phyloP scores from a whole-genome alignment of 2,113 vertebrate species.

The Gambusia holbrooki region DNA sequence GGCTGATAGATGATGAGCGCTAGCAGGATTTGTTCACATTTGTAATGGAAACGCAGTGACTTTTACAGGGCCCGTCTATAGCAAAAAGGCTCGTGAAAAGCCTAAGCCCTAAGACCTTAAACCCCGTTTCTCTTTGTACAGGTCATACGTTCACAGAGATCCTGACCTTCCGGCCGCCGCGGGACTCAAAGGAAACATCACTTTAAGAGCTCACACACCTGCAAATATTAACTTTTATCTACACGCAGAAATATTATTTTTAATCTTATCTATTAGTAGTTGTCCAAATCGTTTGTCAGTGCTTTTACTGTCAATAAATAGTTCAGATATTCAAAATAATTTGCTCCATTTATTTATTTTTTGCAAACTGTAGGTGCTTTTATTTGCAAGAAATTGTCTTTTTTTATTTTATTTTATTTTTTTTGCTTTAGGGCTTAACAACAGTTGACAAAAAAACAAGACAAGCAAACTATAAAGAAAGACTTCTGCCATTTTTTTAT shows the following conservation, averaged over 20 bases:
- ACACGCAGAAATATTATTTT: not conserved
- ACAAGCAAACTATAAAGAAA: not conserved
- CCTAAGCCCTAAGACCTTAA: too few relatives aligned
- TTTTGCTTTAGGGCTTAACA: too few relatives aligned
- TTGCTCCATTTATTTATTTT: not conserved
- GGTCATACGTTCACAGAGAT: slow-evolving; percentile 83
- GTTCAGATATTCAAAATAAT: not conserved
- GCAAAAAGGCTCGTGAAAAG: too few relatives aligned
- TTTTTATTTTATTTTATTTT: too few relatives aligned
- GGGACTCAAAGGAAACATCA: slow-evolving; percentile 77
- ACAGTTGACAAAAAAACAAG: too few relatives aligned
- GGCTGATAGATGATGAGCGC: too few relatives aligned
- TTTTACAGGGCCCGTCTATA: too few relatives aligned
- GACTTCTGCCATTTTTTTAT: too few relatives aligned
- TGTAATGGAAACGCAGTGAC: too few relatives aligned
- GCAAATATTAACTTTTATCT: not conserved
- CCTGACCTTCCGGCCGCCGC: slow-evolving; percentile 73
- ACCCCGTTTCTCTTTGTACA: slow-evolving; percentile 35
- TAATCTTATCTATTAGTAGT: not conserved
- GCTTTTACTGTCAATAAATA: slow-evolving; percentile 46
- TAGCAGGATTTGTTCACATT: too few relatives aligned
- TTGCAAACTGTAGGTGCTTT: not conserved
- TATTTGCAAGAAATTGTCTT: too few relatives aligned
- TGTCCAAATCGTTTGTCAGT: not conserved
- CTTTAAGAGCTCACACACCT: slow-evolving; percentile 54